Evolutionary conservation across 2,888 invertebrate genomes (phyloP).

Genomic region (Lasius platythorax): DNA sequence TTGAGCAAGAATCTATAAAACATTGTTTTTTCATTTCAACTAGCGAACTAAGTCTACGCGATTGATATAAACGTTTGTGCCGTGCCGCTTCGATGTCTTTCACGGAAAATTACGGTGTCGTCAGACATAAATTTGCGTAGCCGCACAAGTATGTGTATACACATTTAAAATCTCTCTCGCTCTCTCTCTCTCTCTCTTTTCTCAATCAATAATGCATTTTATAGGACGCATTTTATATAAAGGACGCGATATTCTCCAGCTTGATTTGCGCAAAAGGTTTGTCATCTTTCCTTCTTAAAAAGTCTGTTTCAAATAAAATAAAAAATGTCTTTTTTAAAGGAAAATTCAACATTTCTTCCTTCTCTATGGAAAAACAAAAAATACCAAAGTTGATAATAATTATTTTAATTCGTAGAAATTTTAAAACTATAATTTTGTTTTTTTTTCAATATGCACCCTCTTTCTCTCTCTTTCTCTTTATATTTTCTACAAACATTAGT

Average conservation of each 20-base stretch:
- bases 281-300: not conserved
- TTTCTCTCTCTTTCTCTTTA: not conserved
- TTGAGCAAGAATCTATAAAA: slow-evolving; percentile 80
- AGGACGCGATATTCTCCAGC: not conserved
- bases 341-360: not conserved
- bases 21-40: slow-evolving; percentile 74
- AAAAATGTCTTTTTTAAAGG: not conserved
- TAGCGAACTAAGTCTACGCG: slow-evolving; percentile 79
- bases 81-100: slow-evolving; percentile 69
- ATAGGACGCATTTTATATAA: not conserved
- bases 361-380: not conserved
- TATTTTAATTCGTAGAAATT: not conserved
- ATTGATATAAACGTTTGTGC: slow-evolving; percentile 75
- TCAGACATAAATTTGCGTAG: not conserved
- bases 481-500: not conserved
- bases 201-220: not conserved
- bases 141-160: too few species aligned
- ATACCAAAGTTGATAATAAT: not conserved
- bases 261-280: not conserved
- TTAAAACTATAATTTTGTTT: not conserved
- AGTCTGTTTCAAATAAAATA: not conserved
- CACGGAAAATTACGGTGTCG: slow-evolving; percentile 1
- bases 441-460: not conserved
- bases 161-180: too few species aligned
- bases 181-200: not conserved